Evolutionary conservation across 2,113 vertebrate genomes (phyloP), one percentile per base, ranked within the genome.

Genomic region (Dendrocopos noguchii): DNA sequence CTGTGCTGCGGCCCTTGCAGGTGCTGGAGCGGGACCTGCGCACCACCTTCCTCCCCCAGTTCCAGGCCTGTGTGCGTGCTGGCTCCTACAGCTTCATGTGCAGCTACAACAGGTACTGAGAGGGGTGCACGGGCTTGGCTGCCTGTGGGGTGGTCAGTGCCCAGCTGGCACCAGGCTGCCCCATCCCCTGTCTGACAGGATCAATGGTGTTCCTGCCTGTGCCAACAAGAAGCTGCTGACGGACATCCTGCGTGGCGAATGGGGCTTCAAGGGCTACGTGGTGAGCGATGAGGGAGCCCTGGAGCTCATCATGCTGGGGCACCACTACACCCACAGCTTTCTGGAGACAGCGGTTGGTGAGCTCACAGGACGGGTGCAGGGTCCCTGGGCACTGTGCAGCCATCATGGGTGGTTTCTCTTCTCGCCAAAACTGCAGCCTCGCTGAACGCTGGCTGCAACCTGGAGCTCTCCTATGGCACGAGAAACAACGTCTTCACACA

Each of bases 51-150:
- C 93, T 97, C 80, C 97, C 97, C 74, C 97, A 97, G 84, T 97
- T 97, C 92, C 94, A 97, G 87, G 97, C 94, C 0, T 97, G 97
- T 0, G 94, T 93, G 21, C 81, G 33, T 1, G 97, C 97, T 2
- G 97, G 97, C 12, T 96, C 96, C 50, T 97, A 96, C 94, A 97
- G 97, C 90, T 74, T 97, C 84, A 97, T 97, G 97, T 97, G 97
- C 80, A 97, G 97, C 84, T 97, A 97, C 78, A 97, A 97, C 94
- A 97, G 97, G 97, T 96, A 85, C 39, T 3, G 29, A 61, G 0
- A 17, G 39, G 60, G 20, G 8, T 3, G 5, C 0, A 1, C 0
- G 20, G 53, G 64, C 39, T 4, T 25, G 22, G 60, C 64, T 67
- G 56, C 47, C 53, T 0, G 1, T 0, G 11, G 42, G 18, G 31